Percentiles rank a stretch among this genome's conserved stretches.
phyloP scores from a whole-genome alignment of 2,888 invertebrate species.

The Drosophila anceps region DNA sequence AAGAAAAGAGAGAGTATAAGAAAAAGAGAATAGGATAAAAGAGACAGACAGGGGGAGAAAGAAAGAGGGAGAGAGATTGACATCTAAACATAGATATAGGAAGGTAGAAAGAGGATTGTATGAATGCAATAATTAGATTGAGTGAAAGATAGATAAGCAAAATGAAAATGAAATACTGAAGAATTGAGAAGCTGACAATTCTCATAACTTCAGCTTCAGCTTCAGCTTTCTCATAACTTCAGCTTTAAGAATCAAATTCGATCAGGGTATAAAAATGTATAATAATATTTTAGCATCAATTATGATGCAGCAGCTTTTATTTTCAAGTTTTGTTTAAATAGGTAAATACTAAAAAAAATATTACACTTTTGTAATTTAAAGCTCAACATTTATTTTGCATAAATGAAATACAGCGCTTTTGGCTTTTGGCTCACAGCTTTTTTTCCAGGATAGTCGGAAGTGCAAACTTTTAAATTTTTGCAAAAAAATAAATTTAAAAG shows the following conservation, averaged over 20 bases:
- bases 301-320: background rate
- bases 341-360: background rate
- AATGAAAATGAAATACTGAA: too few relatives aligned
- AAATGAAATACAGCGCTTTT: constrained; percentile 4
- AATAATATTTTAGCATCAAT: background rate
- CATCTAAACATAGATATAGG: too few relatives aligned
- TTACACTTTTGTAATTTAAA: background rate
- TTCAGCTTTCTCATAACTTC: too few relatives aligned
- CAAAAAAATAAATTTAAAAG: constrained; percentile 12
- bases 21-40: too few relatives aligned
- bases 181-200: too few relatives aligned
- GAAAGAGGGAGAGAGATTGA: background rate
- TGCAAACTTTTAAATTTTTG: constrained; percentile 27
- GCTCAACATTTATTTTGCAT: background rate
- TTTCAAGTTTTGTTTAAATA: background rate
- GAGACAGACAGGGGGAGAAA: background rate
- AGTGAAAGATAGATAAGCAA: too few relatives aligned
- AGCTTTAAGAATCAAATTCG: too few relatives aligned
- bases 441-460: constrained; percentile 10
- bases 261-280: background rate
- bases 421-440: constrained; percentile 8
- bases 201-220: too few relatives aligned
- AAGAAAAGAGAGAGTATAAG: background rate
- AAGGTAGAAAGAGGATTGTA: too few relatives aligned
- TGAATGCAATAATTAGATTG: too few relatives aligned